Evolutionary conservation across 2,113 vertebrate genomes (phyloP), one percentile per base, ranked within the genome.

Genomic region (Hemibagrus wyckioides): DNA sequence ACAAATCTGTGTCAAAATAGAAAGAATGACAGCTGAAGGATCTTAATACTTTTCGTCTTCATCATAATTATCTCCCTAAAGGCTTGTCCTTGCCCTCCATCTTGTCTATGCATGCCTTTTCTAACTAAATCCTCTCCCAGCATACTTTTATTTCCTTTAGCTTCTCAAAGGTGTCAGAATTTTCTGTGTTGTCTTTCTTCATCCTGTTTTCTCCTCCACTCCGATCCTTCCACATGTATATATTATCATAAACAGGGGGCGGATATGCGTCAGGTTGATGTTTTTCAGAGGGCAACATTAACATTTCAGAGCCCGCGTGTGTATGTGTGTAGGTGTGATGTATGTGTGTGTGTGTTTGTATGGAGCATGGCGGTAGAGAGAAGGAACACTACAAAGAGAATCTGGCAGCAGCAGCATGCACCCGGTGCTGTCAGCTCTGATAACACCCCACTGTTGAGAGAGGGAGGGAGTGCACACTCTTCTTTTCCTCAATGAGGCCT

Each of bases 241-340:
- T 93, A 95, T 95, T 95, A 94, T 92, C 93, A 94, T 94, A 95
- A 94, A 94, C 94, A 92, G 41, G 91, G 88, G 87, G 90, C 84
- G 92, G 91, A 94, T 92, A 92, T 91, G 90, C 92, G 90, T 91
- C 91, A 92, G 89, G 93, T 94, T 93, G 92, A 90, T 88, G 82
- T 56, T 92, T 94, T 94, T 94, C 93, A 94, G 94, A 94, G 91
- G 94, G 86, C 71, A 21, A 86, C 89, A 95, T 96, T 95, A 94
- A 92, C 94, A 95, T 94, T 95, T 96, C 94, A 94, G 93, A 94
- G 92, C 91, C 91, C 88, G 88, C 93, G 85, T 87, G 67, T 41
- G 44, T 77, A 33, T 84, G 63, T 61, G 83, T 80, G 54, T n/a
- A 85, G 85, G 91, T 91, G 89, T 28, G 14, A 28, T 79, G 82